Evolutionary conservation across 2,888 invertebrate species (phyloP).

Genomic region (Heliconius aoede): DNA sequence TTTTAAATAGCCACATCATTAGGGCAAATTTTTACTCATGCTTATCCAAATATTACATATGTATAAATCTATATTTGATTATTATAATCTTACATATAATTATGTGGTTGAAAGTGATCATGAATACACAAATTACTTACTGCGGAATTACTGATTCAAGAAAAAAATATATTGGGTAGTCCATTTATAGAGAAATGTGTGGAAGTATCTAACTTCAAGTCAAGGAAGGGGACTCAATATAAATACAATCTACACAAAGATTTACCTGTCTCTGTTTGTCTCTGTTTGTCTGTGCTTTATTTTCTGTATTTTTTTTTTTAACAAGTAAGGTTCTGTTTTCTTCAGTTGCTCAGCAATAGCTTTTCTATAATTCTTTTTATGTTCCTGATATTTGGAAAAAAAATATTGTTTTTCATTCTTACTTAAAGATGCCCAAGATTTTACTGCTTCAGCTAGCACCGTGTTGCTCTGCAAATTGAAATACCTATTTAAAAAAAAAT

Average conservation of each 20-base stretch:
- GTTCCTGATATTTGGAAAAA: constrained; percentile 56
- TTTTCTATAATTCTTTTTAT: constrained; percentile 52
- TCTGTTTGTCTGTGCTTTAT: too few relatives aligned
- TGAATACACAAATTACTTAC: neutral
- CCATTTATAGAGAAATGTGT: too few relatives aligned
- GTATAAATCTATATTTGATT: neutral
- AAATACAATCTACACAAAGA: neutral
- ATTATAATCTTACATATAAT: too few relatives aligned
- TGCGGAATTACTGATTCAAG: neutral
- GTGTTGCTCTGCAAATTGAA: constrained; percentile 34
- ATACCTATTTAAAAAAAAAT: neutral
- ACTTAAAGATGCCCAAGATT: constrained; percentile 67
- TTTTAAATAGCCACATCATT: neutral
- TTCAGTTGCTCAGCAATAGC: constrained; percentile 58
- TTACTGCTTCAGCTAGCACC: constrained; percentile 59
- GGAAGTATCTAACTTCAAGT: too few relatives aligned
- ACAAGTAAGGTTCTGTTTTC: constrained; percentile 63
- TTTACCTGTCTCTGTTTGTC: constrained; percentile 20
- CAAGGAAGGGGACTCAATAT: too few relatives aligned
- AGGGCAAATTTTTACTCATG: neutral
- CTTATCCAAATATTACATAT: neutral
- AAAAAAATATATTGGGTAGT: neutral
- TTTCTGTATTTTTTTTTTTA: constrained; percentile 49
- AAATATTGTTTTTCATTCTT: constrained; percentile 61
- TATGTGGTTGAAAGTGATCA: neutral